Percentiles rank a stretch among this genome's conserved stretches.
Evolutionary conservation across 2,888 invertebrate species (phyloP).

Genomic region (Pteria penguin): DNA sequence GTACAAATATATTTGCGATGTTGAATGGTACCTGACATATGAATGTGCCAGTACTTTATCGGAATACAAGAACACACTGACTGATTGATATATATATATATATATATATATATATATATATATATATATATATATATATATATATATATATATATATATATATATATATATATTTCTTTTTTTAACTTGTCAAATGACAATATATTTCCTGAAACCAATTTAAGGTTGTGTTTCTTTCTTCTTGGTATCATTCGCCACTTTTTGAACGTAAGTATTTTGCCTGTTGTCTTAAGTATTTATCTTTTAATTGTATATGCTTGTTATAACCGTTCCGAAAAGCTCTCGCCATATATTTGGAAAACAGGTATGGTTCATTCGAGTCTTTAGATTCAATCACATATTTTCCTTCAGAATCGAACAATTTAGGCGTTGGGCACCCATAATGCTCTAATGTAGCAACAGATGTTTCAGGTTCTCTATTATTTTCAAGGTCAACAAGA

Average conservation of each 20-base stretch:
- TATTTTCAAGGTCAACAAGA: conserved; percentile 55
- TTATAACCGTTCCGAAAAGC: conserved; percentile 34
- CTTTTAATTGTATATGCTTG: conserved; percentile 10
- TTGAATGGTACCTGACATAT: too few relatives aligned
- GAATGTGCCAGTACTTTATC: too few relatives aligned
- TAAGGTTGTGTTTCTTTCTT: too few relatives aligned
- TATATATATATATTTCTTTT: too few relatives aligned
- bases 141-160: too few relatives aligned
- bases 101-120: too few relatives aligned
- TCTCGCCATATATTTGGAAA: conserved; percentile 28
- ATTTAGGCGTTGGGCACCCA: conserved; percentile 81
- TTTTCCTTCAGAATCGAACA: conserved; percentile 59
- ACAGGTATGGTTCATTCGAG: conserved; percentile 9
- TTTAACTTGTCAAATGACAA: too few relatives aligned
- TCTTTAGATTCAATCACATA: conserved; percentile 47
- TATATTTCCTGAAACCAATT: too few relatives aligned
- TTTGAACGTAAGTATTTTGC: not conserved
- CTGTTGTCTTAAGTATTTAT: not conserved
- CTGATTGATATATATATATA: too few relatives aligned
- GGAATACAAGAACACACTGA: too few relatives aligned
- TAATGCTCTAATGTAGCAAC: conserved; percentile 79
- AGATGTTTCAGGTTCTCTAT: conserved; percentile 33
- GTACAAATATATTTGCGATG: too few relatives aligned
- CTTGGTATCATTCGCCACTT: not conserved
- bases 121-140: too few relatives aligned